phyloP scores from a whole-genome alignment of 2,888 invertebrate species.

The Tridacna gigas region DNA sequence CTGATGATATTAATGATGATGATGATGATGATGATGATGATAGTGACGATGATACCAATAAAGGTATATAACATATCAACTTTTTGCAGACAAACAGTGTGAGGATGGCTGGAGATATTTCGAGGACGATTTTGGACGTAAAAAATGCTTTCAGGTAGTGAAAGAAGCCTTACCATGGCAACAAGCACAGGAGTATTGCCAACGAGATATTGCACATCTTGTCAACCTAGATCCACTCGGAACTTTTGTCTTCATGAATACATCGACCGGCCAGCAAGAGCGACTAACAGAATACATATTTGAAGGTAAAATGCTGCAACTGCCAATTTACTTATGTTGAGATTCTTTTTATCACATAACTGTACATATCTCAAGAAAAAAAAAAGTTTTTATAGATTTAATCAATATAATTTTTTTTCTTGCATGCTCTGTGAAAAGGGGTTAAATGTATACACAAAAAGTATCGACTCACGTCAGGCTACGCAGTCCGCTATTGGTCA shows the following conservation, averaged over 20 bases:
- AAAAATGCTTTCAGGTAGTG: slow-evolving; percentile 1
- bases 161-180: not conserved
- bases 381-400: not conserved
- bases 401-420: not conserved
- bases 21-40: no score
- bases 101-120: no score
- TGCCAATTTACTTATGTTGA: not conserved
- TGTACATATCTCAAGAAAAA: not conserved
- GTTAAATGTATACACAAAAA: no score
- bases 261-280: not conserved
- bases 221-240: not conserved
- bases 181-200: slow-evolving; percentile 11
- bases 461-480: no score
- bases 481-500: no score
- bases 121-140: no score
- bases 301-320: not conserved
- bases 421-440: no score
- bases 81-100: no score
- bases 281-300: not conserved
- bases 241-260: not conserved
- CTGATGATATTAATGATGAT: no score
- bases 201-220: slow-evolving; percentile 15
- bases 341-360: not conserved
- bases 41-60: no score
- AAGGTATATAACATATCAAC: no score